Base-by-base conservation (phyloP, 2,888 invertebrate genomes). In the Anaspis maculata region DNA sequence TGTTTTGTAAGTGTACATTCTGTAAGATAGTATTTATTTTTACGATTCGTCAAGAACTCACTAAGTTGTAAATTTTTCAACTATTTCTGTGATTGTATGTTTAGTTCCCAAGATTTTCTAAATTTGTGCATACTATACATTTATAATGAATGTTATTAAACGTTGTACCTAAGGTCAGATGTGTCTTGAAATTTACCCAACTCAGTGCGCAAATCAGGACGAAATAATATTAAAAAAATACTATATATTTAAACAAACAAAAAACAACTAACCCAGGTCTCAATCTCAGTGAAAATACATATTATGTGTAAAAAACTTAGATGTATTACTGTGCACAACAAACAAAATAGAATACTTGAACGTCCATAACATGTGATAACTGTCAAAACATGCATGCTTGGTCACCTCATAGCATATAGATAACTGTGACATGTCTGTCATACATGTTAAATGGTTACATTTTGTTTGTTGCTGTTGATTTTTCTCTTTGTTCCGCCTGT, bases 11-110 rank as follows among this genome's bases (percentile, higher is more conserved):
- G 58, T 62, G 62, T 62, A 62, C 59, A 62, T 62, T 62, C 57
- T 62, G 62, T 62, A n/a, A n/a, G n/a, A 62, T 59, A 62, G 61
- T 62, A 62, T 62, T 62, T 62, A 62, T 62, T 62, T 49, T 42
- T 39, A 49, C 47, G 54, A 50, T 51, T 49, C 54, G 7, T 21
- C 25, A 32, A 15, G 31, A 27, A 34, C 31, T 39, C 45, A 54
- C 32, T 51, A 51, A 46, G 38, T 44, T 52, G 50, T 51, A 52
- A 52, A 50, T 48, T 35, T 35, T 49, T 53, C 47, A 54, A 54
- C 51, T 54, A 58, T 50, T 59, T 61, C 61, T 62, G 62, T 62
- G 61, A 62, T 61, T 54, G 51, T 59, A 55, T 59, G 49, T 52
- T 42, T 54, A 52, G 48, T 50, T 52, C 35, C 44, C 45, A 49